Evolutionary conservation across 2,888 invertebrate species (phyloP), one percentile per base, ranked within the genome.

Genomic region (Acronicta psi): DNA sequence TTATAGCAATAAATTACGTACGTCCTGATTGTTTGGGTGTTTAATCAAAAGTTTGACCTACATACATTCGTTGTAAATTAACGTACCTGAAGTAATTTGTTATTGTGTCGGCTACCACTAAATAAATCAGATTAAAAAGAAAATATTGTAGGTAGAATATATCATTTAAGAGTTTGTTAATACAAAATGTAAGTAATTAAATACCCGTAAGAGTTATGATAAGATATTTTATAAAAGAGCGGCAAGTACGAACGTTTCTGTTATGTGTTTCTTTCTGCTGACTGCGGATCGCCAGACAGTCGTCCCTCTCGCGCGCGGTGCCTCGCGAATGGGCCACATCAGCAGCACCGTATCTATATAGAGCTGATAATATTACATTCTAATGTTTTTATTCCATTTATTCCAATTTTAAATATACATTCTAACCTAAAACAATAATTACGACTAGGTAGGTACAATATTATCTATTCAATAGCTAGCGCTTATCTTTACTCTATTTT

Each of bases 241-340:
- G 73, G 61, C 61, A 50, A 69, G 66, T 54, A 59, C 44, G 63
- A 65, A 65, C 82, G 83, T 79, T 83, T 85, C 83, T 86, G 88
- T 87, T 87, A 87, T 89, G 87, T 90, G 88, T 90, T 92, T 89
- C 91, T 91, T 93, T 92, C 91, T 91, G 93, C 93, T 93, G 93
- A 93, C 87, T 91, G 83, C 83, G 89, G 88, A 87, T 85, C 87
- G 86, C 85, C 87, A 92, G 90, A 89, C 90, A 85, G 91, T 86
- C 89, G 88, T 87, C 88, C 81, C 87, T 84, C 90, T 88, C 88
- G 83, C 88, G 86, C 88, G 82, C 86, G 83, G 84, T 79, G 82
- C 85, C 81, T 83, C 82, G 89, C 88, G 91, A 90, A 89, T 88
- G 83, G 87, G 84, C 90, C 85, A 85, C 86, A 91, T 92, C 93